phyloP scores from a whole-genome alignment of 2,888 invertebrate genomes.

The Lithophane socia region DNA sequence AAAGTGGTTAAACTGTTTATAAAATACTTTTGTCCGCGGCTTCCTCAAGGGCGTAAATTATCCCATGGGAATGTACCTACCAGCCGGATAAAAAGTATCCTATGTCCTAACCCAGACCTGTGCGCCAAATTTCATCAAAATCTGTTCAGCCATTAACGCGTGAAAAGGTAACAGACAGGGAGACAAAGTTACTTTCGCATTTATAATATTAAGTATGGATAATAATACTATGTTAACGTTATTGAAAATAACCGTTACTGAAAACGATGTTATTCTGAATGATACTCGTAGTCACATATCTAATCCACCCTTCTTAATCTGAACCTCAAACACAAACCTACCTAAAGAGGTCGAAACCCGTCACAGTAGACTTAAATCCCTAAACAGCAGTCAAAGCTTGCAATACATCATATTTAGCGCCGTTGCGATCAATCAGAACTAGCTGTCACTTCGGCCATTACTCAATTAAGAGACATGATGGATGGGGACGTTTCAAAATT shows the following conservation, averaged over 20 bases:
- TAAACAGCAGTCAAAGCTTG: constrained; percentile 51
- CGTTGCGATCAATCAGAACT: constrained; percentile 79
- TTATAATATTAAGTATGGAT: too few species aligned
- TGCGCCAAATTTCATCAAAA: not conserved
- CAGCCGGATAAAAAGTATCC: not conserved
- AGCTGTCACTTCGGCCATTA: constrained; percentile 78
- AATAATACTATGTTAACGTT: not conserved
- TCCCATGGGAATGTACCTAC: too few species aligned
- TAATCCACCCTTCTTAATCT: not conserved
- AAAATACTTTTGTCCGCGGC: not conserved
- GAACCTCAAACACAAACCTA: not conserved
- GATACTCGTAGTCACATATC: not conserved
- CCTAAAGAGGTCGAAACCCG: not conserved
- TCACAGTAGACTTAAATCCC: constrained; percentile 49
- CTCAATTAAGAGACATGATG: constrained; percentile 78
- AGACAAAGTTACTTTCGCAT: not conserved
- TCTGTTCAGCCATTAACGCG: not conserved
- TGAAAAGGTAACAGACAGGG: not conserved
- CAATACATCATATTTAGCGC: constrained; percentile 78
- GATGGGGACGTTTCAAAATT: constrained; percentile 66
- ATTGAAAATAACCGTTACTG: not conserved
- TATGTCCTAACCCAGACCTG: not conserved
- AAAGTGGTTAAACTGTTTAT: not conserved
- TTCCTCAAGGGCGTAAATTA: too few species aligned
- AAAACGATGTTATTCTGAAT: not conserved